phyloP scores from a whole-genome alignment of 1,140 invertebrate species.

The Glossosoma conforme region DNA sequence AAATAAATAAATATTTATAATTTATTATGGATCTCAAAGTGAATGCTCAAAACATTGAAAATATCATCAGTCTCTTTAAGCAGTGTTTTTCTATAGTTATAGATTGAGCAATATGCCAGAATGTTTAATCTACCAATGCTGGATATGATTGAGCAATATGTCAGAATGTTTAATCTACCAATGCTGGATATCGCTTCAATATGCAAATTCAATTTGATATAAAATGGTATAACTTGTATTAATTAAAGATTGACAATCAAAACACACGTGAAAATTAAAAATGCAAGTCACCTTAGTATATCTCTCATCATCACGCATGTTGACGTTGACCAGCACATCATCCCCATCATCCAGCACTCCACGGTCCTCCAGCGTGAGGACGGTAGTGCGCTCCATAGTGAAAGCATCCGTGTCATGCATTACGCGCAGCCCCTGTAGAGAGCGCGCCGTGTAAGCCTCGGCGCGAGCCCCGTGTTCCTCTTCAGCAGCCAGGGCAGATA shows the following conservation, averaged over 20 bases:
- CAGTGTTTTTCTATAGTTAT: too few species aligned
- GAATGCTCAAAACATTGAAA: too few species aligned
- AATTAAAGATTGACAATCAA: not conserved
- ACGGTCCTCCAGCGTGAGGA: constrained; percentile 93
- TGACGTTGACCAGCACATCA: constrained; percentile 94
- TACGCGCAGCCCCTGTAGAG: constrained; percentile 82
- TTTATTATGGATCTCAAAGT: too few species aligned
- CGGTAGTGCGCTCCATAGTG: constrained; percentile 76
- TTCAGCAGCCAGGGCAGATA: constrained; percentile 75
- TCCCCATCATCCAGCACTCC: constrained; percentile 82
- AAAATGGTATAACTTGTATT: too few species aligned
- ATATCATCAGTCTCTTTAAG: too few species aligned
- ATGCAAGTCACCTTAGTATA: constrained; percentile 74
- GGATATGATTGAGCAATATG: too few species aligned
- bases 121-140: too few species aligned
- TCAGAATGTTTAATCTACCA: too few species aligned
- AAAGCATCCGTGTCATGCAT: constrained; percentile 80
- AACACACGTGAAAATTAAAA: not conserved
- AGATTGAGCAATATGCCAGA: too few species aligned
- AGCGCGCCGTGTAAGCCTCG: constrained; percentile 59
- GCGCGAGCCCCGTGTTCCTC: constrained; percentile 62
- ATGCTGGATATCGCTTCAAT: too few species aligned
- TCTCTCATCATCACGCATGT: constrained; percentile 89
- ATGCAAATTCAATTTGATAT: too few species aligned
- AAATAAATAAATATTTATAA: too few species aligned